Evolutionary conservation across 2,797 vertebrate genomes (phyloP), one percentile per base, ranked within the genome.

Genomic region (Capromys pilorides): DNA sequence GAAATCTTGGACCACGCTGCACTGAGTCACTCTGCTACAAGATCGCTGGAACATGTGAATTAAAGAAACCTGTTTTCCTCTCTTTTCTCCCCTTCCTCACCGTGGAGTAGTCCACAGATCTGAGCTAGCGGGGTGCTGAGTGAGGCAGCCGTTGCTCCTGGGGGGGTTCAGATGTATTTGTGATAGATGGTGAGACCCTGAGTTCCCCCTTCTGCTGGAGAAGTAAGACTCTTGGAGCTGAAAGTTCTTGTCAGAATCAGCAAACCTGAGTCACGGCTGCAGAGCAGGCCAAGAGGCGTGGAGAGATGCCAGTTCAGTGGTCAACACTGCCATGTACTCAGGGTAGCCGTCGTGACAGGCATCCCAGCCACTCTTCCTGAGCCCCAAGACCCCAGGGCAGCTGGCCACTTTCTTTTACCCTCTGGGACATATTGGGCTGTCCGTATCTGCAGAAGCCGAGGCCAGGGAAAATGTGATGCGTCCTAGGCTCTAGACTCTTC

Each of bases 321-420:
- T 28, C n/a, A 12, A 3, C 13, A 5, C 66, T 19, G 0, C 2
- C 8, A 36, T 28, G 41, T 19, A 26, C 64, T 21, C 0, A 0
- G 6, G 9, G 61, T 61, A 33, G 84, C 62, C 18, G 10, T 6
- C 7, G 6, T 21, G 2, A 31, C 69, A 57, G 31, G 36, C 5
- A 1, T 11, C n/a, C 33, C 24, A 0, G n/a, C n/a, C n/a, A n/a
- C 12, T 1, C 8, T n/a, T 49, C 51, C 21, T 12, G 2, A 11
- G 26, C 36, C 9, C 62, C 39, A 16, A 64, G 6, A 1, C 14
- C 51, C 14, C 57, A 2, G 18, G 6, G 79, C 1, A 0, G 8
- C 39, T 36, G 14, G 69, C 18, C 10, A 0, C 5, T 33, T 73
- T 57, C 12, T 64, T 41, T 73, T 33, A 67, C 18, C 81, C 51